These are phyloP conservation scores for Gobiocypris rarus DNA, from an alignment of 2,113 vertebrate genomes.

Conservation along the genomic window DNA sequence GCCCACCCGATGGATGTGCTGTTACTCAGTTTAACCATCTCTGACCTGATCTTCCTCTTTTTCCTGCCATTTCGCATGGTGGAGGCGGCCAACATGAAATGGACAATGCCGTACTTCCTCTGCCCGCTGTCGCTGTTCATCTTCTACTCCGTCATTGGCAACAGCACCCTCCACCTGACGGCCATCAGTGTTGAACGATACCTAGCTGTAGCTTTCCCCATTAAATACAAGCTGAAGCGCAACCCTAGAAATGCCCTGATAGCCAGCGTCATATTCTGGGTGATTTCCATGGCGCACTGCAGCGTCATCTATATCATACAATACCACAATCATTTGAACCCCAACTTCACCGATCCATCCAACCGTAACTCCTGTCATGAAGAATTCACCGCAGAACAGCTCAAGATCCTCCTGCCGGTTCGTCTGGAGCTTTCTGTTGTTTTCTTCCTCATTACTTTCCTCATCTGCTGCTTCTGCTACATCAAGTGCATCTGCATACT, in stretches of 20 bases:
- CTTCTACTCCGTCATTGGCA: slow-evolving; percentile 78
- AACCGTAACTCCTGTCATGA: slow-evolving; percentile 66
- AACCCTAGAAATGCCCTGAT: slow-evolving; percentile 33
- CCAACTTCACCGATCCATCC: neutral
- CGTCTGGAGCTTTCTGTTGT: slow-evolving; percentile 70
- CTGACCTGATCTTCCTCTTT: slow-evolving; percentile 76
- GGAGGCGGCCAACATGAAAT: slow-evolving; percentile 61
- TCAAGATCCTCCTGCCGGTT: slow-evolving; percentile 66
- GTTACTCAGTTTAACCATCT: slow-evolving; percentile 73
- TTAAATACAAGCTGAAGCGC: slow-evolving; percentile 67
- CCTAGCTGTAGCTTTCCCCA: slow-evolving; percentile 75
- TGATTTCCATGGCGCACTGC: slow-evolving; percentile 67
- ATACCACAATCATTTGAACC: slow-evolving; percentile 48
- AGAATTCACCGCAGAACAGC: slow-evolving; percentile 61
- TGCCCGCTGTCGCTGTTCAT: slow-evolving; percentile 72
- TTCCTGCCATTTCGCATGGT: slow-evolving; percentile 78
- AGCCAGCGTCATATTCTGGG: slow-evolving; percentile 63
- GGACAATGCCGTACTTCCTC: slow-evolving; percentile 62
- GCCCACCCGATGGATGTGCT: slow-evolving; percentile 70
- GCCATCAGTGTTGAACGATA: slow-evolving; percentile 79
- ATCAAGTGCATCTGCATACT: slow-evolving; percentile 65
- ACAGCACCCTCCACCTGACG: slow-evolving; percentile 76
- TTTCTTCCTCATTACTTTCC: slow-evolving; percentile 67
- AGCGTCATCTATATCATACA: slow-evolving; percentile 68
- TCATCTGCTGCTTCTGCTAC: slow-evolving; percentile 71